A percentile compares a stretch with the other conserved stretches of the same genome.
These are phyloP conservation scores for Hyposoter dolosus DNA, from an alignment of 2,888 invertebrate genomes.

Conservation along the genomic window DNA sequence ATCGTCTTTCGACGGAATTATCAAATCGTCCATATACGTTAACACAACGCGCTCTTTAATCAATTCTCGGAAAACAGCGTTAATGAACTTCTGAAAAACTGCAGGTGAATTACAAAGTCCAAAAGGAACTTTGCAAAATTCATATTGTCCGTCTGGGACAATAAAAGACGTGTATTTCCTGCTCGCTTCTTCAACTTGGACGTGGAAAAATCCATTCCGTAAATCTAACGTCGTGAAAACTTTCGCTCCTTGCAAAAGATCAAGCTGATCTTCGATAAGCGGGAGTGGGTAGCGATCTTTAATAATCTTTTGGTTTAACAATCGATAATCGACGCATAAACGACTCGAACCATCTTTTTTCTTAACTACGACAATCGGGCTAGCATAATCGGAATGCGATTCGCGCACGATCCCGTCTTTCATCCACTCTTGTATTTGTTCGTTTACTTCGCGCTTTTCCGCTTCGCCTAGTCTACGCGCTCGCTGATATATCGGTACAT, in stretches of 20 bases:
- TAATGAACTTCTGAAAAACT: conserved; percentile 62
- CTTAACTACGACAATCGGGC: conserved; percentile 69
- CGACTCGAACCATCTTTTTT: conserved; percentile 69
- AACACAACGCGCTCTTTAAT: conserved; percentile 38
- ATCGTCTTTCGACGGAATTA: conserved; percentile 37
- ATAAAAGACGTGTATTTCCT: no score
- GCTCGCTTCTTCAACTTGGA: no score
- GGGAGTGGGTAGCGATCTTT: conserved; percentile 71
- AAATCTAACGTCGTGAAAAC: no score
- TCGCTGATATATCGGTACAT: conserved; percentile 63
- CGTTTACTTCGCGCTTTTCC: conserved; percentile 62
- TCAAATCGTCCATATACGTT: conserved; percentile 58
- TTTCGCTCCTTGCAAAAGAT: not conserved
- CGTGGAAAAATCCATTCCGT: no score
- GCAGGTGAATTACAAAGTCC: conserved; percentile 67
- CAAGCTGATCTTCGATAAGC: conserved; percentile 7
- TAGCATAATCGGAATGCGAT: conserved; percentile 72
- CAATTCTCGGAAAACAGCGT: conserved; percentile 48
- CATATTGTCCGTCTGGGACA: conserved; percentile 18
- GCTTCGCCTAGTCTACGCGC: conserved; percentile 58
- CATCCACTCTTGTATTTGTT: conserved; percentile 67
- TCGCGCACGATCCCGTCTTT: conserved; percentile 68
- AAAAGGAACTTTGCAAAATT: conserved; percentile 68
- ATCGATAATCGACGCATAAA: conserved; percentile 71
- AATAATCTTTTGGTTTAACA: conserved; percentile 67